Evolutionary conservation across 2,113 vertebrate genomes (phyloP), one percentile per base, ranked within the genome.

Genomic region (Ctenodactylus gundi): DNA sequence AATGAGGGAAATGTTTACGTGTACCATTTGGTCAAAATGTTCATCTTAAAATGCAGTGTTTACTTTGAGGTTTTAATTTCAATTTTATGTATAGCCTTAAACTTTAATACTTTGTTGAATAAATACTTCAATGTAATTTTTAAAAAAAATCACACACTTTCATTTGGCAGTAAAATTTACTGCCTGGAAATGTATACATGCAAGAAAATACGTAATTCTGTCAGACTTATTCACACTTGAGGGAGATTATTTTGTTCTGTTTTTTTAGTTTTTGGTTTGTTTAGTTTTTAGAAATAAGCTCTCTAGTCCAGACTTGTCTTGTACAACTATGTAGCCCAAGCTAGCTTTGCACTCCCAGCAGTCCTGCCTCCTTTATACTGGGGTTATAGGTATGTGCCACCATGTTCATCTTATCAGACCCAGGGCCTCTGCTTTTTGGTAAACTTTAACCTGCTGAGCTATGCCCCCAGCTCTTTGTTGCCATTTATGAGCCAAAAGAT

Each of bases 41-140:
- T 91, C 77, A 93, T 78, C 55, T n/a, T n/a, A n/a, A n/a, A n/a
- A 87, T 44, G 75, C 9, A 44, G 23, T 94, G 73, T 81, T 85
- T 95, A 89, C 78, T 94, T 49, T 94, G n/a, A n/a, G n/a, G 39
- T 84, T 96, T 78, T 72, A 93, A 39, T 92, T 96, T 57, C 1
- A 39, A 6, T 75, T 91, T 90, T 92, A 85, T 92, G 14, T 58
- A 62, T 23, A 82, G 29, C 49, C 39, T 82, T 72, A 82, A 90
- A 34, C 6, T 90, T 85, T 80, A 90, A 11, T 67, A 25, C 88
- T 80, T 92, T 90, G 31, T 88, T 13, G 75, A 89, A 20, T 92
- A 76, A 95, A 39, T 90, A 46, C n/a, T 90, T 90, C 67, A n/a
- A 73, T 70, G 78, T 93, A 55, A 73, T 90, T 93, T 91, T 64